Base-by-base conservation (phyloP, 2,797 vertebrate genomes). In the Manis crassicaudata region DNA sequence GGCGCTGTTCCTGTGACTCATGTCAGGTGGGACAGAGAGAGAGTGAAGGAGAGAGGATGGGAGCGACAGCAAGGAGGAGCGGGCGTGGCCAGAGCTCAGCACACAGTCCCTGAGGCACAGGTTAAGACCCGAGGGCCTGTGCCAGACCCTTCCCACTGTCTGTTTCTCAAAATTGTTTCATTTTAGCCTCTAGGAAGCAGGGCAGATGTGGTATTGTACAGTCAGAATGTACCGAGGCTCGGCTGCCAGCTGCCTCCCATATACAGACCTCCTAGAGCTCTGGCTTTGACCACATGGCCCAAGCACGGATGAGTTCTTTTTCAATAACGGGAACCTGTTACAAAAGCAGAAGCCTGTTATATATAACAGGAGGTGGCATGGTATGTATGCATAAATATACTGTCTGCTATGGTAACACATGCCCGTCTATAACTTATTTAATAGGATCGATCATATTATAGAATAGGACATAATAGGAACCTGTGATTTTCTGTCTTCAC, bases 401-500 rank as follows among this genome's bases (percentile, higher is more conserved):
- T 10, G 1, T 17, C 23, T 16, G 18, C 2, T 9, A 29, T 1
- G 32, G 8, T n/a, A 40, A 68, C 11, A 25, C 9, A 27, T 4
- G 5, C 87, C 35, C 43, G 14, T 27, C 7, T 17, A 3, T 58
- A 46, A 60, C 43, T 65, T 35, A 60, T 29, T 82, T 40, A 40
- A 4, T 7, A 46, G 46, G 46, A 46, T 46, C 11, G 46, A 46
- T 46, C 11, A 10, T 46, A 46, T 46, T 46, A 46, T 46, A 46
- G 11, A 46, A 46, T 46, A 46, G 12, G 46, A 46, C 46, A 46
- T 46, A 46, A 46, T 46, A 75, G 37, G 52, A 92, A 32, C n/a
- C 77, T 50, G 4, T 29, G 62, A 16, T 16, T 52, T n/a, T 21
- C 81, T 7, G 3, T n/a, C n/a, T 70, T 35, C 1, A 6, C 40